A percentile compares a stretch with the other conserved stretches of the same genome.
phyloP scores from a whole-genome alignment of 1,140 invertebrate genomes.

The Goniozus legneri region DNA sequence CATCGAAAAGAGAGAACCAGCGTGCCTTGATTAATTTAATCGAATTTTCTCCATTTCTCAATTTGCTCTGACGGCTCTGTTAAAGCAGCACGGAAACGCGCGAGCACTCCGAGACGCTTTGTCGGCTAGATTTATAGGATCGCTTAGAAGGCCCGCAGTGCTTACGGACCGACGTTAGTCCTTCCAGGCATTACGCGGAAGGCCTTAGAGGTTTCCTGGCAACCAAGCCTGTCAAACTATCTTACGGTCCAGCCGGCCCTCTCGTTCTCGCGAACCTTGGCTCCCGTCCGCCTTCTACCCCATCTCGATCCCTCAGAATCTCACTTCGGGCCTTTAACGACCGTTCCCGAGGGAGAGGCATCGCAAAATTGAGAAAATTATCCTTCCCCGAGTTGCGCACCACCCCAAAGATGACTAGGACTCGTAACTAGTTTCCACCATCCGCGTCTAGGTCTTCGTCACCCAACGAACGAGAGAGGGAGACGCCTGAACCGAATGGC shows the following conservation, averaged over 20 bases:
- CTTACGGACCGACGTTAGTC: slow-evolving; percentile 26
- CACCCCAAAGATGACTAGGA: too few species aligned
- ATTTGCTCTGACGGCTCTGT: too few species aligned
- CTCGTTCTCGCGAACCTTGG: slow-evolving; percentile 18
- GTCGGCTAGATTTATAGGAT: slow-evolving; percentile 15
- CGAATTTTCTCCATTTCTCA: too few species aligned
- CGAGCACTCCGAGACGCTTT: too few species aligned
- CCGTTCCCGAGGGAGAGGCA: slow-evolving; percentile 50
- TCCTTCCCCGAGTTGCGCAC: slow-evolving; percentile 41
- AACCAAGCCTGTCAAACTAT: slow-evolving; percentile 56
- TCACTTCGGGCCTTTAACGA: slow-evolving; percentile 52
- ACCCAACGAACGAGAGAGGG: slow-evolving; percentile 16
- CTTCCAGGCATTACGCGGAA: slow-evolving; percentile 43
- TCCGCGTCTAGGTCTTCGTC: too few species aligned
- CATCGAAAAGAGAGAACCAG: too few species aligned
- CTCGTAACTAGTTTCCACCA: too few species aligned
- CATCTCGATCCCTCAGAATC: too few species aligned
- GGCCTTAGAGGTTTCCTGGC: slow-evolving; percentile 47
- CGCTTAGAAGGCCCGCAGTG: slow-evolving; percentile 29
- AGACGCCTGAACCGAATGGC: slow-evolving; percentile 20
- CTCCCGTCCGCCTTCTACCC: too few species aligned
- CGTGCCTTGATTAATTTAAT: too few species aligned
- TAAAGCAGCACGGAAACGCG: too few species aligned
- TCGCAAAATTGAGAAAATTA: slow-evolving; percentile 56
- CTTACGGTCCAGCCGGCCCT: slow-evolving; percentile 39